Evolutionary conservation across 1,140 invertebrate species (phyloP).

Genomic region (Sitophilus oryzae): DNA sequence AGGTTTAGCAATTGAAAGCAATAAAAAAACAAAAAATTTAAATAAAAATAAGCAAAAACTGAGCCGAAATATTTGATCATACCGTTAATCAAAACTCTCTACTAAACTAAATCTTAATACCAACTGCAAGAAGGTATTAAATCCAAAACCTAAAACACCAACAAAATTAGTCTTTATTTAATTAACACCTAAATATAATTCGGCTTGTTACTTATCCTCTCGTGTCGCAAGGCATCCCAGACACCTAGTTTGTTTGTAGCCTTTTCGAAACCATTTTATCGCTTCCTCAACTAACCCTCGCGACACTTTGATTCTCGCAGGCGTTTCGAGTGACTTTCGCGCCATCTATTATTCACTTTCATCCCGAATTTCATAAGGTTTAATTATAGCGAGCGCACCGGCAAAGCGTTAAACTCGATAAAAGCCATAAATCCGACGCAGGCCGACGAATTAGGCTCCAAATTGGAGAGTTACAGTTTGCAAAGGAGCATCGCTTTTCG

Average conservation of each 20-base stretch:
- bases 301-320: background rate
- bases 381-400: background rate
- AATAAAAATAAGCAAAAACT: too few species aligned
- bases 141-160: too few species aligned
- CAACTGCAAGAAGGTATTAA: background rate
- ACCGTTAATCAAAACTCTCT: background rate
- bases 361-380: background rate
- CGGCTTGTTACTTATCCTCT: background rate
- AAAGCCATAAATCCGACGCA: conserved; percentile 12
- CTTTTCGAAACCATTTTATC: background rate
- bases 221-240: background rate
- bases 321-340: background rate
- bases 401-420: conserved; percentile 13
- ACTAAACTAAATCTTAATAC: background rate
- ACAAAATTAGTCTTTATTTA: too few species aligned
- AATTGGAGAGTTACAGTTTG: background rate
- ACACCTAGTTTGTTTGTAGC: background rate
- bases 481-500: background rate
- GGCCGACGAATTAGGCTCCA: background rate
- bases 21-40: too few species aligned
- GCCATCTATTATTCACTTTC: background rate
- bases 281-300: background rate
- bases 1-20: too few species aligned
- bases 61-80: background rate
- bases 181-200: background rate